Evolutionary conservation across 2,113 vertebrate species (phyloP), one percentile per base, ranked within the genome.

Genomic region (Peromyscus californicus): DNA sequence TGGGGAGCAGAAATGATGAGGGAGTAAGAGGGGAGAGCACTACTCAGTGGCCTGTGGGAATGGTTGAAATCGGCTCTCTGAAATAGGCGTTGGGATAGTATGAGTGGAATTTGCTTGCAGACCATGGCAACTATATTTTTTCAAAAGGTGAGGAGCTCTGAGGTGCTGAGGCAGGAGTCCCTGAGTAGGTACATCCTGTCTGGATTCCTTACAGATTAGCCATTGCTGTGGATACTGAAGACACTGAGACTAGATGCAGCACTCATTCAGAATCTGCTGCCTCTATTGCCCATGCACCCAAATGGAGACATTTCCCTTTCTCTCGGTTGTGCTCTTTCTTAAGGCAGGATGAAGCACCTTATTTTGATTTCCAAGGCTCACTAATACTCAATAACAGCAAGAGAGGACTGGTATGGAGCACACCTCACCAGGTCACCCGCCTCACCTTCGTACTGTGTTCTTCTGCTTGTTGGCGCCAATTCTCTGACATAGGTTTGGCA

Each of bases 311-410:
- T 51, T 82, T 82, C 39, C 48, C 33, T 76, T 76, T 90, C 45
- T 86, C 42, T 91, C 61, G 74, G 10, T 45, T 63, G 48, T 94
- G 45, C 85, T 91, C 33, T 57, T 87, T 74, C 17, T 48, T 87
- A 69, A 70, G 57, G 5, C 13, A 76, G 22, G 31, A 31, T 83
- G 45, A 72, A 93, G 11, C 31, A 24, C 54, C 75, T 93, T 79
- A 59, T 42, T 51, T 84, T 93, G 75, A 94, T 88, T 90, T 96
- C 36, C 45, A 78, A 79, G 87, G 36, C 70, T 9, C 61, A 10
- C 54, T 12, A 54, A 61, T 31, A 63, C 11, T 89, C 36, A 3
- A 9, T 19, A 82, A 21, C 54, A 63, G 36, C 4, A 78, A 72
- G 61, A 51, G 9, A 59, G 67, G 33, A 45, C 75, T 17, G 21